Percentiles rank a stretch among this genome's conserved stretches.
These are phyloP conservation scores for Carassius gibelio DNA, from an alignment of 2,113 vertebrate genomes.

Conservation along the genomic window DNA sequence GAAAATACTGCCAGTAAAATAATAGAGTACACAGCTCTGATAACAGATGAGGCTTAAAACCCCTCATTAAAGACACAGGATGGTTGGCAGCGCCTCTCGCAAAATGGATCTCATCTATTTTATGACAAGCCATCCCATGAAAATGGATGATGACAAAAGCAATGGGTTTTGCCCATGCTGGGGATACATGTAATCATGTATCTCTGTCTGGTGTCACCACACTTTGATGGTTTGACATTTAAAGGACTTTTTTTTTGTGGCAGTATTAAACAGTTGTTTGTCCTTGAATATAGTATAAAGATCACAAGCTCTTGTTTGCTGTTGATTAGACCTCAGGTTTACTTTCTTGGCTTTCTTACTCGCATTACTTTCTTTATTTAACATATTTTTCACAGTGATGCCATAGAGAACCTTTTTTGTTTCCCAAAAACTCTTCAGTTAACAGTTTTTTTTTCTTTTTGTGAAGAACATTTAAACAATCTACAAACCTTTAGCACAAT, in stretches of 20 bases:
- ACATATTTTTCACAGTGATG: neutral
- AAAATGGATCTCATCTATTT: slow-evolving; percentile 58
- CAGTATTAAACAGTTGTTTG: slow-evolving; percentile 27
- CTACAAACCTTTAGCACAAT: too few relatives aligned
- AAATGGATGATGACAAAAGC: slow-evolving; percentile 50
- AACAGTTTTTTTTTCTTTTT: too few relatives aligned
- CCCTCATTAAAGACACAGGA: slow-evolving; percentile 60
- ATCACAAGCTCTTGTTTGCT: slow-evolving; percentile 10
- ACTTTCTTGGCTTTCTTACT: neutral
- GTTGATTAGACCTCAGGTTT: neutral
- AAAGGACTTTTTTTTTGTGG: slow-evolving; percentile 7
- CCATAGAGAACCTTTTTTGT: too few relatives aligned
- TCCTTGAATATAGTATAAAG: slow-evolving; percentile 33
- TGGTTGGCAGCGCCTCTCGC: slow-evolving; percentile 57
- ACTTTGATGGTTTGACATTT: slow-evolving; percentile 42
- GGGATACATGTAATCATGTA: slow-evolving; percentile 43
- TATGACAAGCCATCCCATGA: slow-evolving; percentile 54
- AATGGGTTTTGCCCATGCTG: slow-evolving; percentile 44
- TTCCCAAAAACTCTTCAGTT: too few relatives aligned
- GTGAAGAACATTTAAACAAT: too few relatives aligned
- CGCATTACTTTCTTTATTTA: neutral
- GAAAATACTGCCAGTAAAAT: slow-evolving; percentile 71
- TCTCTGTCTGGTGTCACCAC: slow-evolving; percentile 30
- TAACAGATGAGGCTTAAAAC: slow-evolving; percentile 57
- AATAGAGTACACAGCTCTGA: slow-evolving; percentile 63